Base-by-base conservation (phyloP, 1,140 invertebrate species). In the Wiebesia pumilae region DNA sequence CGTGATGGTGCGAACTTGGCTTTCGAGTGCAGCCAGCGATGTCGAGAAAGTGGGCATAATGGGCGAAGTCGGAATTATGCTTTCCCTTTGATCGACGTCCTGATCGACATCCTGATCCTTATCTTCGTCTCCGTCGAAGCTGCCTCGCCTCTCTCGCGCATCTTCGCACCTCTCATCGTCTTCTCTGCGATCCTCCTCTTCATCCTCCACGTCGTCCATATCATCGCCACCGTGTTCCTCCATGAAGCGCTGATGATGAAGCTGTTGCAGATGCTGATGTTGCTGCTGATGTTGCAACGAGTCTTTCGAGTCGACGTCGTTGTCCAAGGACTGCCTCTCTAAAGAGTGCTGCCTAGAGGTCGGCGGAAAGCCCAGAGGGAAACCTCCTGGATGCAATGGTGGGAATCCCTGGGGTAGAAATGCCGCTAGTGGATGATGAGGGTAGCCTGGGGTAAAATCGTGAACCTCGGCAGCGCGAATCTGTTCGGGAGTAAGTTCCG, bases 401-500 rank as follows among this genome's bases (percentile, higher is more conserved):
- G 95, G 95, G 88, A 96, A 95, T 33, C 95, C 95, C 88, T 95
- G 95, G 73, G 95, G 95, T 58, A 95, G 93, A 90, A 95, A 95
- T 71, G 94, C 95, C 43, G 95, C 93, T 24, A 94, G 90, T 35
- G 94, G 94, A 88, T 92, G 91, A 43, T 91, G 92, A 81, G 93
- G 93, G 62, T 92, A 91, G 6, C 92, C 90, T 19, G 96, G 96
- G 0, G 65, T 4, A 87, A 96, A 97, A 90, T 97, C 97, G 88
- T 96, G 96, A 47, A 97, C 96, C 93, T 98, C 97, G 9, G 96
- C 96, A 0, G 97, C 97, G 91, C 97, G 96, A 67, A 97, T 97
- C 91, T 98, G 97, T 90, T 98, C 97, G n/a, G 96, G 97, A 67
- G 96, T 97, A 83, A 97, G 94, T 92, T 97, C 97, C 30, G 96